A percentile compares a stretch with the other conserved stretches of the same genome.
Evolutionary conservation across 2,113 vertebrate genomes (phyloP).

Genomic region (Poicephalus gulielmi): DNA sequence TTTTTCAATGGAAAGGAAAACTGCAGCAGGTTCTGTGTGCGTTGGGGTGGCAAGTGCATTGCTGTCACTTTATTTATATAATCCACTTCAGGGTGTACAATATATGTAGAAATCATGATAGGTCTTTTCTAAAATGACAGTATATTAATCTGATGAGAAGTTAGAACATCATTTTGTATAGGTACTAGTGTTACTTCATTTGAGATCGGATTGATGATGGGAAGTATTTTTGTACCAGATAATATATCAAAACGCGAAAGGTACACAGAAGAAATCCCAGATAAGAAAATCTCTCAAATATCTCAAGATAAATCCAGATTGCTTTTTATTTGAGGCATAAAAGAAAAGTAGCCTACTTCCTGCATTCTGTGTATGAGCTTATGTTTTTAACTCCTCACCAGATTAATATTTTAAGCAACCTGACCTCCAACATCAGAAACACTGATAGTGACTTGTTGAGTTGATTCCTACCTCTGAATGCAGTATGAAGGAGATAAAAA

Average conservation of each 20-base stretch:
- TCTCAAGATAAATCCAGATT: background rate
- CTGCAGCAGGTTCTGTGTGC: background rate
- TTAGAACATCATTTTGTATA: accelerated
- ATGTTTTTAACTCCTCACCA: background rate
- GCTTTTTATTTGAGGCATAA: background rate
- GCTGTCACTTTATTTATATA: background rate
- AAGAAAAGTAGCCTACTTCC: background rate
- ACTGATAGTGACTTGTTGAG: background rate
- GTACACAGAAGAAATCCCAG: background rate
- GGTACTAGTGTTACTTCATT: background rate
- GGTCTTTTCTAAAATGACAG: background rate
- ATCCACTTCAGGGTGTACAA: background rate
- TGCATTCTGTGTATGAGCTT: background rate
- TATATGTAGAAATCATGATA: background rate
- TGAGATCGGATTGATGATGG: background rate
- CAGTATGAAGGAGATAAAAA: background rate
- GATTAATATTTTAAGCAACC: background rate
- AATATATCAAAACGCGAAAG: accelerated
- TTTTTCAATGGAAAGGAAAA: background rate
- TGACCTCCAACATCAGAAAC: background rate
- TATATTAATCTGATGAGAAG: background rate
- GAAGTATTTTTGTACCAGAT: background rate
- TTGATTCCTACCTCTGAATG: background rate
- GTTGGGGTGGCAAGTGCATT: accelerated
- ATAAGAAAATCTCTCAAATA: constrained; percentile 20